Conservation (phyloP, 2,888 invertebrate species). For the Iphiclides podalirius region DNA sequence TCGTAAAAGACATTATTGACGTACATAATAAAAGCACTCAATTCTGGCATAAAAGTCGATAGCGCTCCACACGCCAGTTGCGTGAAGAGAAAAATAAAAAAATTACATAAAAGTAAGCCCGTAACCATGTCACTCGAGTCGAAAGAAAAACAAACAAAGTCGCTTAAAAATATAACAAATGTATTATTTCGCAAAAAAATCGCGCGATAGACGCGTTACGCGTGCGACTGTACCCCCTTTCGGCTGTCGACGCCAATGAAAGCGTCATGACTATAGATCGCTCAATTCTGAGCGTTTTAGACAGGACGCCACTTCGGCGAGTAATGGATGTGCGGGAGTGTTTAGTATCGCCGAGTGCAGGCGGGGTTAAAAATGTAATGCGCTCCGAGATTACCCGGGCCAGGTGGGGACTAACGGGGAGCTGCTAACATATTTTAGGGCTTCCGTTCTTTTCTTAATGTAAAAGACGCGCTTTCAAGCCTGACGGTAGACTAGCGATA, state of each 20-base stretch:
- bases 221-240: constrained; percentile 22
- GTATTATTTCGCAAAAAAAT: constrained; percentile 13
- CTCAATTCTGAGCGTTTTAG: constrained; percentile 25
- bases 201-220: too few species aligned
- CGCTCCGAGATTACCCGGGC: constrained; percentile 18
- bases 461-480: too few species aligned
- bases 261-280: constrained; percentile 34
- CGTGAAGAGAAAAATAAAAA: not conserved
- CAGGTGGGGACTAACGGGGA: constrained; percentile 15
- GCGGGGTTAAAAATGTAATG: constrained; percentile 20
- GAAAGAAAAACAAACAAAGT: not conserved
- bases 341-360: constrained; percentile 16
- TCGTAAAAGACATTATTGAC: constrained; percentile 5
- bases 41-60: constrained; percentile 3
- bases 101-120: not conserved
- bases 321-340: constrained; percentile 32
- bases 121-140: not conserved
- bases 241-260: constrained; percentile 29
- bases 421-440: constrained; percentile 16
- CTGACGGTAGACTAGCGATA: too few species aligned
- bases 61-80: not conserved
- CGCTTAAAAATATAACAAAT: constrained; percentile 8
- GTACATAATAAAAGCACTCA: constrained; percentile 1
- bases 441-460: too few species aligned
- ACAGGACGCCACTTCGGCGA: constrained; percentile 32